Conservation (phyloP, 2,797 vertebrate genomes). For the Mastacembelus armatus region DNA sequence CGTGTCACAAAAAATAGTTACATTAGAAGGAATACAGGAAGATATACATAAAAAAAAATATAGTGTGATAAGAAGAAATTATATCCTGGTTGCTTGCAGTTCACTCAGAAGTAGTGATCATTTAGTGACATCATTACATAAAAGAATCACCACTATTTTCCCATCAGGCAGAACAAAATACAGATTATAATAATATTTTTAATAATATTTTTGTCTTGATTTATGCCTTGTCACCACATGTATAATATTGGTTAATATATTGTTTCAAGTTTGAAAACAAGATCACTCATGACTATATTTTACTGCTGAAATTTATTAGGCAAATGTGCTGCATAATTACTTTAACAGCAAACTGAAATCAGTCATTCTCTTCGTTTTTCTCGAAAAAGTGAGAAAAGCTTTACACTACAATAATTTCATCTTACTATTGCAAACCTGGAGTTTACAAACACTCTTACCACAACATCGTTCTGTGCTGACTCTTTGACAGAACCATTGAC, state of each 20-base stretch:
- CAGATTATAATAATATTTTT: too few relatives aligned
- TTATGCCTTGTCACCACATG: neutral
- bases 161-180: neutral
- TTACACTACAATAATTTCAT: neutral
- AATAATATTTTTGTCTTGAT: neutral
- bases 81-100: too few relatives aligned
- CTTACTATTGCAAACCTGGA: neutral
- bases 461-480: slow-evolving; percentile 5
- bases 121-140: neutral
- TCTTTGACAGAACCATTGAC: slow-evolving; percentile 87
- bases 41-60: neutral
- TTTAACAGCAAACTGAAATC: too few relatives aligned
- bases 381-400: neutral
- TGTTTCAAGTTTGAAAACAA: neutral
- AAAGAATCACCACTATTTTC: neutral
- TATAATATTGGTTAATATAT: neutral
- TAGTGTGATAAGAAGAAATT: too few relatives aligned
- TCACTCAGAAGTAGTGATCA: too few relatives aligned
- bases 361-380: too few relatives aligned
- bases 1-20: neutral
- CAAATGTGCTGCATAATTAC: neutral
- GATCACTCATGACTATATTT: neutral
- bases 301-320: neutral
- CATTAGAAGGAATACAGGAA: neutral
- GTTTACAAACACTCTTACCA: neutral